These are phyloP conservation scores for Oncopodura yosiiana DNA, from an alignment of 1,140 invertebrate genomes.

Conservation along the genomic window DNA sequence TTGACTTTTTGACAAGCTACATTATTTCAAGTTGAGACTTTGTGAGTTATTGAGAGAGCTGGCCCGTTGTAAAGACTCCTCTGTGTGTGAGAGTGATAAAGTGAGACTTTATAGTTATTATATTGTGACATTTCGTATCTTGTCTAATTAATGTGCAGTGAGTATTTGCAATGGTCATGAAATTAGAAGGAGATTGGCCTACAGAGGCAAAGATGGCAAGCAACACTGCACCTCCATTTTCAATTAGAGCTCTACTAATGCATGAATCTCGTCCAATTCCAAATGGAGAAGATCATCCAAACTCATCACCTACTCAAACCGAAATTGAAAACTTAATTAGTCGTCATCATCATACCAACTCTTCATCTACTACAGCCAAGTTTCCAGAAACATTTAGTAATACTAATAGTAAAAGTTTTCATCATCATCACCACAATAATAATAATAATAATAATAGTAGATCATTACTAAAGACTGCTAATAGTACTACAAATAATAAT, in stretches of 20 bases:
- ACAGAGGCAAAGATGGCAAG: slow-evolving; percentile 34
- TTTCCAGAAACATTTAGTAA: not conserved
- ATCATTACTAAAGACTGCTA: not conserved
- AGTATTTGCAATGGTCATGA: slow-evolving; percentile 36
- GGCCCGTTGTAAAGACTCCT: no score
- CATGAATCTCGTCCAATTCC: slow-evolving; percentile 20
- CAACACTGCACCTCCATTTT: slow-evolving; percentile 29
- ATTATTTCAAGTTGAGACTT: no score
- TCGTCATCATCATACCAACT: no score
- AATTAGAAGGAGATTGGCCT: slow-evolving; percentile 36
- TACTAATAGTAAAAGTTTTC: not conserved
- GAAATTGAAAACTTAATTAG: no score
- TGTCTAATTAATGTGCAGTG: no score
- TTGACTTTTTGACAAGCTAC: no score
- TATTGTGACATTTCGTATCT: no score
- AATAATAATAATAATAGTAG: no score
- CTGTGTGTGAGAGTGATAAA: no score
- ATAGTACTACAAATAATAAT: no score
- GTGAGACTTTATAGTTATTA: no score
- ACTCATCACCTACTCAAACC: not conserved
- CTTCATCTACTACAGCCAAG: not conserved
- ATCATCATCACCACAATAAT: not conserved
- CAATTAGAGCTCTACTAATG: slow-evolving; percentile 34
- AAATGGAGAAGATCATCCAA: not conserved
- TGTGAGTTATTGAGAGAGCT: no score